Evolutionary conservation across 1,140 invertebrate genomes (phyloP).

Genomic region (Brachystomella parvula): DNA sequence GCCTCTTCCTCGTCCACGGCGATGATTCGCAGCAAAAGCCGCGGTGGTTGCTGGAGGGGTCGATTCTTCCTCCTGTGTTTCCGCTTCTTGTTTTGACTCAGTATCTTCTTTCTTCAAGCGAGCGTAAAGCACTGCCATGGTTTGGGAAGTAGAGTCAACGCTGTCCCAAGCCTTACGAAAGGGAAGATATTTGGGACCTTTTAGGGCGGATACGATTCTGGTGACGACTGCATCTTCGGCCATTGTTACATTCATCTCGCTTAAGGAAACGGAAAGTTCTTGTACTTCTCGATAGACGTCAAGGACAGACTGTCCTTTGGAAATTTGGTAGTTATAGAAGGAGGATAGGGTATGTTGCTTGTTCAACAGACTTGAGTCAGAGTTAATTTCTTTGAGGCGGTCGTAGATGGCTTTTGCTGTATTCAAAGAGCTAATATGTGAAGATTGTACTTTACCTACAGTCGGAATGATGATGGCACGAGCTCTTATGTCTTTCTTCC

Average conservation of each 20-base stretch:
- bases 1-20: too few relatives aligned
- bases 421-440: neutral
- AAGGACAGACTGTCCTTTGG: neutral
- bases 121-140: neutral
- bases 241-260: neutral
- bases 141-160: neutral
- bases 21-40: too few relatives aligned
- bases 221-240: neutral
- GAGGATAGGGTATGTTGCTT: neutral
- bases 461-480: neutral
- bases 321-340: conserved; percentile 1
- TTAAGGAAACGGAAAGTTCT: neutral
- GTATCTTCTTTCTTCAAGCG: neutral
- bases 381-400: neutral
- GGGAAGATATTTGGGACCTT: neutral
- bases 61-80: too few relatives aligned
- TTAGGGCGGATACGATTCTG: conserved; percentile 7
- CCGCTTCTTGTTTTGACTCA: neutral
- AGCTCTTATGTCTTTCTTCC: neutral
- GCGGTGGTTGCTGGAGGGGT: too few relatives aligned
- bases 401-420: neutral
- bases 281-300: neutral
- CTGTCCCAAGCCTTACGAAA: conserved; percentile 11
- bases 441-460: neutral
- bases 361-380: conserved; percentile 11